phyloP scores from a whole-genome alignment of 2,797 vertebrate species.

The Anabacerthia variegaticeps region DNA sequence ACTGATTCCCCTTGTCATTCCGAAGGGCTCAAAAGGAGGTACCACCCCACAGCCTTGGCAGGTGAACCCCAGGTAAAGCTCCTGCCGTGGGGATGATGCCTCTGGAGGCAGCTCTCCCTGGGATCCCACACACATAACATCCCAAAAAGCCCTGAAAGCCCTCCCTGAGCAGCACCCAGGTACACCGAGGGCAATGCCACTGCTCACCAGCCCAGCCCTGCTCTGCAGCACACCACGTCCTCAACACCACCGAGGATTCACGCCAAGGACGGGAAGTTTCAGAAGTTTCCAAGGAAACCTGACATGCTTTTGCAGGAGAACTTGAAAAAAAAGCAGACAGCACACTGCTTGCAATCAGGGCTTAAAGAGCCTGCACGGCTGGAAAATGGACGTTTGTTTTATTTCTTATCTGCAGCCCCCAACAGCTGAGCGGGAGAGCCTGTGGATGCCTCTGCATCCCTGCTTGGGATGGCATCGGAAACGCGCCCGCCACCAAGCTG shows the following conservation, averaged over 20 bases:
- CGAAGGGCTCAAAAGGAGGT: not conserved
- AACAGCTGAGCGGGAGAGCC: not conserved
- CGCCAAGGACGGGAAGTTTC: not conserved
- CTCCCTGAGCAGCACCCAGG: not conserved
- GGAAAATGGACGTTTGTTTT: not conserved
- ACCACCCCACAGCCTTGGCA: not conserved
- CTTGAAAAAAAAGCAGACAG: not conserved
- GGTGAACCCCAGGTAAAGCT: not conserved
- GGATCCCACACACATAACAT: not conserved
- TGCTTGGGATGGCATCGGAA: fast-evolving
- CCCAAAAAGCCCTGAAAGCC: not conserved
- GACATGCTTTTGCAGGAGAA: not conserved
- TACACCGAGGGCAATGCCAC: not conserved
- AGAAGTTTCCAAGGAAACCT: not conserved
- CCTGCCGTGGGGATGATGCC: not conserved
- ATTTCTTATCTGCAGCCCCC: not conserved
- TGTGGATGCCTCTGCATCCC: not conserved
- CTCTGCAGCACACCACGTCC: not conserved
- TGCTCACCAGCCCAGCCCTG: fast-evolving
- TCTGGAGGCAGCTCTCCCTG: not conserved
- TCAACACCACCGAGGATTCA: not conserved
- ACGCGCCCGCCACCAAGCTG: fast-evolving
- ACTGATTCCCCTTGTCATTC: not conserved
- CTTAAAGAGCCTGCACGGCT: not conserved
- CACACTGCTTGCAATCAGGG: not conserved